Conservation (phyloP, 2,888 invertebrate genomes). For the Ceraclea dissimilis region DNA sequence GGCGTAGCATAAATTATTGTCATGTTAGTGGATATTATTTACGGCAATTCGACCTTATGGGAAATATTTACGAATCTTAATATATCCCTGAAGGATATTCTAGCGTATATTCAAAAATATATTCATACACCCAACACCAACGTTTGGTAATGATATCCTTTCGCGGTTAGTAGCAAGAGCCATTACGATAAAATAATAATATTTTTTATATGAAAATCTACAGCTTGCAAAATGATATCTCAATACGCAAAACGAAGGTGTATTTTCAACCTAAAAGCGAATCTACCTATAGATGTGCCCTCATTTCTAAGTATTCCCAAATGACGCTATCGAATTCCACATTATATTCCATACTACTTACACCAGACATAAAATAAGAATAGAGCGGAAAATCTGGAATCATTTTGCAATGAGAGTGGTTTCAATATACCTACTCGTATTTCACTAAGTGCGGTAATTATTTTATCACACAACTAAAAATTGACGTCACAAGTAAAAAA, state of each 20-base stretch:
- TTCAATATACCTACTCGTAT: too few species aligned
- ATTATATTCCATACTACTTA: too few species aligned
- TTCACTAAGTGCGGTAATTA: too few species aligned
- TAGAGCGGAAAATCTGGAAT: too few species aligned
- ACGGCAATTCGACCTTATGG: background rate
- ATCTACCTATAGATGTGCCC: background rate
- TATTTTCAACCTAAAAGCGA: background rate
- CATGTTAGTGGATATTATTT: background rate
- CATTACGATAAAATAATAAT: background rate
- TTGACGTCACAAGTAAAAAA: too few species aligned
- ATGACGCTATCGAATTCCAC: background rate
- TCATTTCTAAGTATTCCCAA: conserved; percentile 11
- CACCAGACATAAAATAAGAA: too few species aligned
- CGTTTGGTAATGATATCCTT: background rate
- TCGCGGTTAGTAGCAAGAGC: background rate
- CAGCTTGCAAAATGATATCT: background rate
- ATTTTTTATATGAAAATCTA: conserved; percentile 1
- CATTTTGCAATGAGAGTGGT: too few species aligned
- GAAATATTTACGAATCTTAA: conserved; percentile 2
- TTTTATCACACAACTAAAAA: too few species aligned
- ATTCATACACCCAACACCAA: background rate
- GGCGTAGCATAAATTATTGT: background rate
- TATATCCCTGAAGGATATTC: background rate
- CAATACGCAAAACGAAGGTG: background rate
- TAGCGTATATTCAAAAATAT: background rate